Evolutionary conservation across 2,113 vertebrate genomes (phyloP).

Genomic region (Pardalotus punctatus): DNA sequence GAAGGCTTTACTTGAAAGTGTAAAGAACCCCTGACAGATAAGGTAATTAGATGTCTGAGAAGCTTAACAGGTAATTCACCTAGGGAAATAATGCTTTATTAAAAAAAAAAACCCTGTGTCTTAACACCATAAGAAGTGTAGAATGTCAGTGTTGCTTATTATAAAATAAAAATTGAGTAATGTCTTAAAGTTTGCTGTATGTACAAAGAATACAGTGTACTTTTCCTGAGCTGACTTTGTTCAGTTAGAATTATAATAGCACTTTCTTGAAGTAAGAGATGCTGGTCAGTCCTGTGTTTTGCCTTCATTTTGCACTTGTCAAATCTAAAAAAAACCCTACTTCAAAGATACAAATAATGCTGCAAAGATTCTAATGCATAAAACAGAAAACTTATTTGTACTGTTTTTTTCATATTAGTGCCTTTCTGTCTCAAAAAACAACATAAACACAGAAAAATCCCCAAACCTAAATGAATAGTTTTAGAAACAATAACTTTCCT

Average conservation of each 20-base stretch:
- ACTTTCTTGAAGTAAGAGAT: neutral
- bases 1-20: neutral
- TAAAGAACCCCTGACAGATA: neutral
- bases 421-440: neutral
- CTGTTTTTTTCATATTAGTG: neutral
- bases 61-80: neutral
- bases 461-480: neutral
- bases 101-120: accelerated
- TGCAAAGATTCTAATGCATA: neutral
- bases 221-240: neutral
- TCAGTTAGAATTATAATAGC: neutral
- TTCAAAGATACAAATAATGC: neutral
- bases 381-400: neutral
- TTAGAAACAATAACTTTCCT: neutral
- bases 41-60: neutral
- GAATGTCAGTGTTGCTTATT: neutral
- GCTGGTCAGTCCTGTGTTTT: neutral
- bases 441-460: neutral
- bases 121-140: neutral
- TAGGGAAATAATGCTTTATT: neutral
- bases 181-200: neutral
- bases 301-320: neutral
- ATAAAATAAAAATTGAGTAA: neutral
- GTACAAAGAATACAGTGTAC: neutral
- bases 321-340: neutral